phyloP scores from a whole-genome alignment of 1,140 invertebrate species.

The Bombus haemorrhoidalis region DNA sequence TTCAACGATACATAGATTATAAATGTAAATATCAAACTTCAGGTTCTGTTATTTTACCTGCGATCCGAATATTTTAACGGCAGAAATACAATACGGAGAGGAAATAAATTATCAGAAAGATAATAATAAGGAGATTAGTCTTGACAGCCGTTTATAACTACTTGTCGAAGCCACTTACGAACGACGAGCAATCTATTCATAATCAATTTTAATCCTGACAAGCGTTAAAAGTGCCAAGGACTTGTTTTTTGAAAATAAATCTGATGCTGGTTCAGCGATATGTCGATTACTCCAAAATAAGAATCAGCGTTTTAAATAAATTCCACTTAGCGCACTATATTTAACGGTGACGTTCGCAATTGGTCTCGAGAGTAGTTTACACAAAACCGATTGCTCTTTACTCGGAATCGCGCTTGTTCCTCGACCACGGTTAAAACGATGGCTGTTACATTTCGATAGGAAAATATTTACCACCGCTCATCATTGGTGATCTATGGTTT shows the following conservation, averaged over 20 bases:
- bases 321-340: constrained; percentile 22
- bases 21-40: background rate
- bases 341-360: constrained; percentile 13
- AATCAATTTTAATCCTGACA: background rate
- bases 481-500: background rate
- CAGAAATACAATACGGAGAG: background rate
- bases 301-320: constrained; percentile 30
- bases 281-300: background rate
- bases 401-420: background rate
- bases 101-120: background rate
- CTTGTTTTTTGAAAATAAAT: background rate
- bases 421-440: background rate
- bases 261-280: background rate
- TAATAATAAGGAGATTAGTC: background rate
- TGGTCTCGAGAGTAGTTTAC: background rate
- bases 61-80: background rate
- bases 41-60: background rate
- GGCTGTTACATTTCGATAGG: background rate
- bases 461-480: background rate
- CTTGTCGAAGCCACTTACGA: background rate
- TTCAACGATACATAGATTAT: background rate
- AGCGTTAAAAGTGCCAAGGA: background rate
- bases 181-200: background rate
- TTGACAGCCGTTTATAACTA: background rate
- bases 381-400: constrained; percentile 5